Conservation (phyloP, 2,888 invertebrate species). For the Xylocampa areola region DNA sequence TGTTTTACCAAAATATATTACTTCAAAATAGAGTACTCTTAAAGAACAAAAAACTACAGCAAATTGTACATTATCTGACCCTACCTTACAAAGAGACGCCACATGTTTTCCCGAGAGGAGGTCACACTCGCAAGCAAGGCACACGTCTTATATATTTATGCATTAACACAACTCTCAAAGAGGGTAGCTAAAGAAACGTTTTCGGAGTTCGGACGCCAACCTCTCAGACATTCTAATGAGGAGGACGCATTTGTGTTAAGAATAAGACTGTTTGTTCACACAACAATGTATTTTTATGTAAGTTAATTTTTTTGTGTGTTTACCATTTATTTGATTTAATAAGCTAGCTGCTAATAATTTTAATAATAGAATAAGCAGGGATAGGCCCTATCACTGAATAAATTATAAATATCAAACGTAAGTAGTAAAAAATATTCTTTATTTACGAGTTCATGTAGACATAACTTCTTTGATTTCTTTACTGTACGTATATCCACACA, state of each 20-base stretch:
- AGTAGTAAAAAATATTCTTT: too few relatives aligned
- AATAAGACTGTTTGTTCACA: constrained; percentile 55
- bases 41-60: too few relatives aligned
- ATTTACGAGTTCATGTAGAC: too few relatives aligned
- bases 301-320: constrained; percentile 8
- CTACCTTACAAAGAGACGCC: constrained; percentile 24
- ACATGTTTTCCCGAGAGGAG: constrained; percentile 46
- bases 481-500: too few relatives aligned
- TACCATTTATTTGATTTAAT: too few relatives aligned
- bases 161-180: constrained; percentile 71
- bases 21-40: too few relatives aligned
- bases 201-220: constrained; percentile 72
- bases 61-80: neutral
- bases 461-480: too few relatives aligned
- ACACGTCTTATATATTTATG: constrained; percentile 70
- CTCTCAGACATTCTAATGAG: constrained; percentile 84
- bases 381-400: too few relatives aligned
- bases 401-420: too few relatives aligned
- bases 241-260: constrained; percentile 68
- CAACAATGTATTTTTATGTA: constrained; percentile 21
- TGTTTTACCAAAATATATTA: too few relatives aligned
- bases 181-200: constrained; percentile 74
- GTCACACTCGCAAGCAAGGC: constrained; percentile 40
- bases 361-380: too few relatives aligned
- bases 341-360: too few relatives aligned